A percentile compares a stretch with the other conserved stretches of the same genome.
These are phyloP conservation scores for Cordilura impudica DNA, from an alignment of 2,888 invertebrate genomes.

Conservation along the genomic window DNA sequence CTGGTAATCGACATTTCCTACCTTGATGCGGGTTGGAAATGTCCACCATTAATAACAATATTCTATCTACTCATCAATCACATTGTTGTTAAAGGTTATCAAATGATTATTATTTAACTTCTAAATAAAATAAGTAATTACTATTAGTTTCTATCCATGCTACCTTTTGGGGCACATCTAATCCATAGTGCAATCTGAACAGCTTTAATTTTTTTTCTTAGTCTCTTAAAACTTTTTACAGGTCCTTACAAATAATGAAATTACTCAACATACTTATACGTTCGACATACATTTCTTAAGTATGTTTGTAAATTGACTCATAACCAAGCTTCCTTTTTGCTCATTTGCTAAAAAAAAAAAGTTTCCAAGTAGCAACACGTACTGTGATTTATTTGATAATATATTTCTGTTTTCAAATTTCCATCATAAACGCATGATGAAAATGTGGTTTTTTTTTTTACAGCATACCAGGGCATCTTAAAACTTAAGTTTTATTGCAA, in stretches of 20 bases:
- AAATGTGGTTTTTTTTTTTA: conserved; percentile 72
- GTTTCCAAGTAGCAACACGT: conserved; percentile 3
- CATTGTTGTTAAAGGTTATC: no score
- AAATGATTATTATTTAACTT: no score
- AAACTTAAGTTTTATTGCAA: conserved; percentile 65
- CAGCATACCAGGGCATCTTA: conserved; percentile 72
- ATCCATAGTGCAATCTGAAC: background rate
- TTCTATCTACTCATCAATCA: no score
- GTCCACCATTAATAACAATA: no score
- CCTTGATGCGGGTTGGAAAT: no score
- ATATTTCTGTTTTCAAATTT: background rate
- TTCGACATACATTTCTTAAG: background rate
- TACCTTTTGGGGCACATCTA: no score
- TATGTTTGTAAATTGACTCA: background rate
- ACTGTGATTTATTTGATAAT: background rate
- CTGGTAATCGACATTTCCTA: no score
- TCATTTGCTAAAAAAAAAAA: background rate
- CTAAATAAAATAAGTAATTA: no score
- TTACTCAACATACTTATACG: background rate
- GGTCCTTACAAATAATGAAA: background rate
- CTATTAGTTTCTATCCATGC: no score
- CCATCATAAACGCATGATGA: conserved; percentile 25
- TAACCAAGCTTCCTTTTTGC: background rate
- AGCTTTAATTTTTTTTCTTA: background rate
- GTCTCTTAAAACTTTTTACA: background rate